Percentiles rank a stretch among this genome's conserved stretches.
phyloP scores from a whole-genome alignment of 1,140 invertebrate genomes.

The Penaeus indicus region DNA sequence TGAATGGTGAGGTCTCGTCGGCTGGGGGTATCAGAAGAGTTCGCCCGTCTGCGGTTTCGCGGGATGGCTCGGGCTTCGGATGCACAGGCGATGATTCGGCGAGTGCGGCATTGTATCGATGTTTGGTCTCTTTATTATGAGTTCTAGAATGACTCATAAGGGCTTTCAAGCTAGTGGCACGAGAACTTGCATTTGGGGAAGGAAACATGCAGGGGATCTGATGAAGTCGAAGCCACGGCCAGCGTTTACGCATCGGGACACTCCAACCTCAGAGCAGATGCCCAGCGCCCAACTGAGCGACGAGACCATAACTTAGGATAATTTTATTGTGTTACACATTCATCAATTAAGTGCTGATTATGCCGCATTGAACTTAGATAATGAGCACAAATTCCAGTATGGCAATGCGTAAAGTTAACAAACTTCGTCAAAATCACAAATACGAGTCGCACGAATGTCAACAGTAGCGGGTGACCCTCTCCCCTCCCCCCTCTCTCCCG shows the following conservation, averaged over 20 bases:
- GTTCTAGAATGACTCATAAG: no score
- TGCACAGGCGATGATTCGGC: no score
- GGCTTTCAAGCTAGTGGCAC: not conserved
- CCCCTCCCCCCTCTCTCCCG: not conserved
- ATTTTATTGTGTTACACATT: slow-evolving; percentile 29
- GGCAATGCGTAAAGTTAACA: not conserved
- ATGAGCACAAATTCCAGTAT: not conserved
- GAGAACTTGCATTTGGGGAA: not conserved
- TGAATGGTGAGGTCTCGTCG: no score
- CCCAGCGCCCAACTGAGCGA: slow-evolving; percentile 40
- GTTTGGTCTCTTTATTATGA: no score
- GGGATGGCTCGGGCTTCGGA: no score
- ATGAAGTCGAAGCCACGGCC: not conserved
- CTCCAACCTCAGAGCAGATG: slow-evolving; percentile 47
- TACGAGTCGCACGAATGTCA: not conserved
- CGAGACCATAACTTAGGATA: slow-evolving; percentile 45
- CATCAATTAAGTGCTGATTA: not conserved
- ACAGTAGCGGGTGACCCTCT: slow-evolving; percentile 43
- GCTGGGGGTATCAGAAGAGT: no score
- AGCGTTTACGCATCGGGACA: not conserved
- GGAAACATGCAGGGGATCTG: not conserved
- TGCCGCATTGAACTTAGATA: no score
- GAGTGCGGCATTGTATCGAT: no score
- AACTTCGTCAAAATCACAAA: not conserved
- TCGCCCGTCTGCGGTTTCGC: no score